These are phyloP conservation scores for Phataginus tetradactyla DNA, from an alignment of 2,797 vertebrate genomes.

Conservation along the genomic window DNA sequence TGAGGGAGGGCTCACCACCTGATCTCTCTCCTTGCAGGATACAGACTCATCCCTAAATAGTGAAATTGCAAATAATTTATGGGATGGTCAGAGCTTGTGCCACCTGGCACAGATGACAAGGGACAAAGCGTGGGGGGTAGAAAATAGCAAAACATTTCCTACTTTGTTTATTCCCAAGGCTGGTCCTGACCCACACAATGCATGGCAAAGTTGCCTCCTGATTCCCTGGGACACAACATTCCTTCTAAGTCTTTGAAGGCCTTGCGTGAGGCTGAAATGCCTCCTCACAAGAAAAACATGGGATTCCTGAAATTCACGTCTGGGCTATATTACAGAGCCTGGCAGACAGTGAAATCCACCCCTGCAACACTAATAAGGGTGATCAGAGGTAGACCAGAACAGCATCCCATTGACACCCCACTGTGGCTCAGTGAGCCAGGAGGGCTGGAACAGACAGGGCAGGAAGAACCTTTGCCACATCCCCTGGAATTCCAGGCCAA, in stretches of 20 bases:
- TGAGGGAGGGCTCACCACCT: background rate
- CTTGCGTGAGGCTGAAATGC: background rate
- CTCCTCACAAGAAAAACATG: background rate
- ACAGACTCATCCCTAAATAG: background rate
- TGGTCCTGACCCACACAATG: background rate
- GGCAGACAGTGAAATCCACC: background rate
- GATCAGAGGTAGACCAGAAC: background rate
- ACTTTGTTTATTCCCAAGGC: background rate
- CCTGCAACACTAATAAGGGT: background rate
- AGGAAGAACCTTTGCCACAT: background rate
- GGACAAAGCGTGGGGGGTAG: background rate
- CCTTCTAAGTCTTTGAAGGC: background rate
- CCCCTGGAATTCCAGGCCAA: background rate
- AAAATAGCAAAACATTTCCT: background rate
- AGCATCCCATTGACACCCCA: background rate
- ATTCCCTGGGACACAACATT: background rate
- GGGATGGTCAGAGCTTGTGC: background rate
- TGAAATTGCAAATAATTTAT: background rate
- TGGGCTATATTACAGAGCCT: background rate
- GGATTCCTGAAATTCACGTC: background rate
- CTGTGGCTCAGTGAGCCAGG: background rate
- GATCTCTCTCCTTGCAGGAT: background rate
- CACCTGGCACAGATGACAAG: background rate
- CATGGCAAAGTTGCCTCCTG: background rate
- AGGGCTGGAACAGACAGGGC: background rate